Conservation (phyloP, 2,797 vertebrate genomes). For the Hipposideros larvatus region DNA sequence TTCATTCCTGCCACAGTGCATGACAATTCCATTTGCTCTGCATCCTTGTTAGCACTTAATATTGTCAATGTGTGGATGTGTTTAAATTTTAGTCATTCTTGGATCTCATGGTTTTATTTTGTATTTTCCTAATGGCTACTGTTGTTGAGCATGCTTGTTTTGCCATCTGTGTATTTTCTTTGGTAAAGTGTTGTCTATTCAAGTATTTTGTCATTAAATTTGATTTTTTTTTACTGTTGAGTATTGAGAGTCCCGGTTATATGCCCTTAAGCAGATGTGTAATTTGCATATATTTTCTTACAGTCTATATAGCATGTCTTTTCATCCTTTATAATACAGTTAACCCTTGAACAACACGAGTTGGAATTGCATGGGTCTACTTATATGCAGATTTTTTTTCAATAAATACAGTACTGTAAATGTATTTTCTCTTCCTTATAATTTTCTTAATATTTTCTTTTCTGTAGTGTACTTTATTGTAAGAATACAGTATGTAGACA, state of each 20-base stretch:
- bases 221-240: background rate
- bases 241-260: background rate
- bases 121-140: background rate
- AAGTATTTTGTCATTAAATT: constrained; percentile 27
- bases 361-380: background rate
- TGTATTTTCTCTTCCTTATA: background rate
- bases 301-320: background rate
- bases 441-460: background rate
- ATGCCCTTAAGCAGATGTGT: constrained; percentile 26
- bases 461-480: background rate
- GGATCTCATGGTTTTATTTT: background rate
- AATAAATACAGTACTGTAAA: background rate
- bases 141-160: background rate
- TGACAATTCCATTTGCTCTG: background rate
- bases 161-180: constrained; percentile 39
- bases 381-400: background rate
- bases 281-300: constrained; percentile 49
- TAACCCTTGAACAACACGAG: background rate
- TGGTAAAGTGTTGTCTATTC: background rate
- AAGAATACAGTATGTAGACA: background rate
- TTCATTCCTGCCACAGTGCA: background rate
- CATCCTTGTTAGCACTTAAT: background rate
- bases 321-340: background rate
- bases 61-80: background rate
- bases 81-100: background rate